Evolutionary conservation across 2,797 vertebrate species (phyloP).

Genomic region (Amniataba percoides): DNA sequence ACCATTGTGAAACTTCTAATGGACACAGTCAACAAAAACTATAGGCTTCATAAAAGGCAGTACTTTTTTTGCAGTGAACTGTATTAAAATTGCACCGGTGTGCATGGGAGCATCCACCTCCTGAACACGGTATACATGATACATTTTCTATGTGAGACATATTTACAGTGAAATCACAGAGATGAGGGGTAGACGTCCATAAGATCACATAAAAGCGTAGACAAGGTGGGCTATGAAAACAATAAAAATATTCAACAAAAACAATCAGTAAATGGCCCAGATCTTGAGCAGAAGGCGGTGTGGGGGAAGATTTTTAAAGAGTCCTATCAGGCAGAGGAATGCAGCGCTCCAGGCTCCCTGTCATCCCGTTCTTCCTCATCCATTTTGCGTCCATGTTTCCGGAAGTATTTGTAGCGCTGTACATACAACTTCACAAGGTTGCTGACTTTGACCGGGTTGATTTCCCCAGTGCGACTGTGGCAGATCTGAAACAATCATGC

Average conservation of each 20-base stretch:
- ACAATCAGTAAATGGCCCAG: constrained; percentile 53
- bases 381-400: constrained; percentile 93
- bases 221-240: constrained; percentile 41
- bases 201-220: constrained; percentile 55
- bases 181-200: constrained; percentile 35
- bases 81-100: constrained; percentile 33
- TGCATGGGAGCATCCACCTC: constrained; percentile 23
- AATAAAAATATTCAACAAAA: constrained; percentile 50
- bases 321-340: constrained; percentile 76
- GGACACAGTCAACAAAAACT: constrained; percentile 25
- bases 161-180: constrained; percentile 77
- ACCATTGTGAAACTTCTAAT: constrained; percentile 15
- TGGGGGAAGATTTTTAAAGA: constrained; percentile 6
- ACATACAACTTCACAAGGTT: constrained; percentile 94
- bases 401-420: constrained; percentile 94
- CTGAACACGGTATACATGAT: constrained; percentile 49
- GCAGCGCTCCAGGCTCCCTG: constrained; percentile 73
- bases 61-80: constrained; percentile 52
- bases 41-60: constrained; percentile 46
- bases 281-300: constrained; percentile 52
- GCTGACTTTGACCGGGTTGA: constrained; percentile 95
- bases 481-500: constrained; percentile 87
- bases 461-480: constrained; percentile 96
- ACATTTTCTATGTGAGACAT: constrained; percentile 62
- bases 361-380: constrained; percentile 88